Evolutionary conservation across 2,797 vertebrate genomes (phyloP), one percentile per base, ranked within the genome.

Genomic region (Tokudaia tokunoshimensis): DNA sequence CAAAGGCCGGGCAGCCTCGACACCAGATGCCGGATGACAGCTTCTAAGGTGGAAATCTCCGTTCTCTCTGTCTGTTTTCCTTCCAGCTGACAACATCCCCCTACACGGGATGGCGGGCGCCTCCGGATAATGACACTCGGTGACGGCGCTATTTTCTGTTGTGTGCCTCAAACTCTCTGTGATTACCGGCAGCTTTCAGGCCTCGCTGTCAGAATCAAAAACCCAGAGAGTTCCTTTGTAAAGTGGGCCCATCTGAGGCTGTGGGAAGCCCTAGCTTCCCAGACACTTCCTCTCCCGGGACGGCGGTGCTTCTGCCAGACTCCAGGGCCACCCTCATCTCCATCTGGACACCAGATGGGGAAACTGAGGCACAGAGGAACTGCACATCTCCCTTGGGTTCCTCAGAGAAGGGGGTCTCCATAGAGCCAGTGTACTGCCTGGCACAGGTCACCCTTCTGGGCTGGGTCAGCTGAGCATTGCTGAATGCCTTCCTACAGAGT

Each of bases 141-240:
- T 8, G 29, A 59, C 2, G 10, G 55, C 0, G 12, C 70, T 4
- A 14, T 67, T 95, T 91, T 75, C 95, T 86, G 44, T 92, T 87
- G 3, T 83, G 41, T 76, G 34, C 10, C 63, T 92, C 57, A 87
- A 92, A 92, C 95, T 93, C 1, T 72, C 80, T 75, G 83, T 63
- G 85, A 96, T 96, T 72, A 87, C 83, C 70, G 34, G 75, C 41
- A 67, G 95, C 86, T 92, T 95, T 82, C 0, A 0, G 85, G 75
- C 37, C 47, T 92, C n/a, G 82, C 88, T 83, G 79, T 86, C 9
- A 34, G 55, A 95, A 94, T 67, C 9, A n/a, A 72, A 61, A 75
- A 2, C 8, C 29, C 3, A 41, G 34, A 83, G 55, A 79, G 52
- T 26, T 94, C n/a, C 92, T 85, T 97, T 86, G 81, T 20, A 61